phyloP scores from a whole-genome alignment of 2,797 vertebrate genomes.

The Enteromius anoplus region DNA sequence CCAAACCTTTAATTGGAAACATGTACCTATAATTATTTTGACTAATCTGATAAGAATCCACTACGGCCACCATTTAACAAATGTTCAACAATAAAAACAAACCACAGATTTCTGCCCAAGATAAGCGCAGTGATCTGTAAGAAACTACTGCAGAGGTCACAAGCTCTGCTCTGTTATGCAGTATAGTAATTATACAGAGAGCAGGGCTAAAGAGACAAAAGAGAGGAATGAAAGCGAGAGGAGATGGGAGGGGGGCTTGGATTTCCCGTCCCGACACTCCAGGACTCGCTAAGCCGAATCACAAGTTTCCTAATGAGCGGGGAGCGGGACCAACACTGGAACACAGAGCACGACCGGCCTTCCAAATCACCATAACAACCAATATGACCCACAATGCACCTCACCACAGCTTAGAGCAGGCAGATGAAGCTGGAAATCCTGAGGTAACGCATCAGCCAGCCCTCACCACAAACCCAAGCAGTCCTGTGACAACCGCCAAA shows the following conservation, averaged over 20 bases:
- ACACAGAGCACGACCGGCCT: constrained; percentile 66
- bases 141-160: constrained; percentile 24
- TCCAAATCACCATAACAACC: constrained; percentile 82
- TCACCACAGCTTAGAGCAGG: constrained; percentile 67
- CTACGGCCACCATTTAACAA: not conserved
- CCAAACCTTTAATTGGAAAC: not conserved
- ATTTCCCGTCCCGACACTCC: constrained; percentile 65
- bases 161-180: constrained; percentile 39
- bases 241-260: constrained; percentile 39
- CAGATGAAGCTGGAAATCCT: constrained; percentile 58
- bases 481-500: not conserved
- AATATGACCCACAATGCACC: constrained; percentile 80
- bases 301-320: constrained; percentile 81
- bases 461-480: not conserved
- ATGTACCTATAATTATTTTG: not conserved
- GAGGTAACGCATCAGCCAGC: constrained; percentile 32
- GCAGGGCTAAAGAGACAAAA: constrained; percentile 57
- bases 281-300: constrained; percentile 78
- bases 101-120: not conserved
- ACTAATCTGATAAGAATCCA: not conserved
- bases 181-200: constrained; percentile 63
- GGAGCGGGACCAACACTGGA: constrained; percentile 67
- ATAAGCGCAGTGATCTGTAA: not conserved
- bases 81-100: not conserved
- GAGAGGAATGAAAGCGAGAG: constrained; percentile 59